Evolutionary conservation across 2,797 vertebrate genomes (phyloP).

Genomic region (Gila robusta): DNA sequence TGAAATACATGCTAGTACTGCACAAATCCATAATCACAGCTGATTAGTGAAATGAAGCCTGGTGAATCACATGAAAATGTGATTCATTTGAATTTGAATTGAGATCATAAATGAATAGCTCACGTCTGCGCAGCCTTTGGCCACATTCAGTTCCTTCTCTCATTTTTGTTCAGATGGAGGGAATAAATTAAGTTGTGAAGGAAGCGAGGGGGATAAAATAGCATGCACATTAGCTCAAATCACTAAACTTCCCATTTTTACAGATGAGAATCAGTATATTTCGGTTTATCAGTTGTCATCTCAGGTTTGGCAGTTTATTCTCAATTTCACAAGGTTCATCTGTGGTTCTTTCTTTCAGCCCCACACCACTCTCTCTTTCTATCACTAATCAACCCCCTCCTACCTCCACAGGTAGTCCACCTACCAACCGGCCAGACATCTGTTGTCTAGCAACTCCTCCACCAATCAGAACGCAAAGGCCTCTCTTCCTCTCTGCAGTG

Average conservation of each 20-base stretch:
- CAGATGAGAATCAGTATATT: background rate
- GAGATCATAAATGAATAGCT: conserved; percentile 33
- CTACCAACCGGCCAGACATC: conserved; percentile 80
- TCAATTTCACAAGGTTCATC: conserved; percentile 49
- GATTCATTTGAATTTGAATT: conserved; percentile 42
- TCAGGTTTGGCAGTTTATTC: conserved; percentile 16
- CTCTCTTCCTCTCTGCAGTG: conserved; percentile 79
- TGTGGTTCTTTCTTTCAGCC: conserved; percentile 10
- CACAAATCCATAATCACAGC: background rate
- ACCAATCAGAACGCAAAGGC: conserved; percentile 77
- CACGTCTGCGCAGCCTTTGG: background rate
- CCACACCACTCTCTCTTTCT: conserved; percentile 10
- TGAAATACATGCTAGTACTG: background rate
- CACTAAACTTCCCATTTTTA: background rate
- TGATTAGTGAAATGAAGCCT: conserved; percentile 31
- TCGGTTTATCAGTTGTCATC: background rate
- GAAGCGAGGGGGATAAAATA: background rate
- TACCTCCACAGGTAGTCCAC: conserved; percentile 80
- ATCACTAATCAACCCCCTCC: conserved; percentile 34
- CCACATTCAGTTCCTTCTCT: conserved; percentile 13
- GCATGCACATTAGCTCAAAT: conserved; percentile 14
- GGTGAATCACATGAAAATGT: conserved; percentile 36
- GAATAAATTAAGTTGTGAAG: conserved; percentile 37
- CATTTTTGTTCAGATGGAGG: background rate
- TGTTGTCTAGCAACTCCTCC: conserved; percentile 85